Evolutionary conservation across 2,113 vertebrate genomes (phyloP).

Genomic region (Leptodactylus fuscus): DNA sequence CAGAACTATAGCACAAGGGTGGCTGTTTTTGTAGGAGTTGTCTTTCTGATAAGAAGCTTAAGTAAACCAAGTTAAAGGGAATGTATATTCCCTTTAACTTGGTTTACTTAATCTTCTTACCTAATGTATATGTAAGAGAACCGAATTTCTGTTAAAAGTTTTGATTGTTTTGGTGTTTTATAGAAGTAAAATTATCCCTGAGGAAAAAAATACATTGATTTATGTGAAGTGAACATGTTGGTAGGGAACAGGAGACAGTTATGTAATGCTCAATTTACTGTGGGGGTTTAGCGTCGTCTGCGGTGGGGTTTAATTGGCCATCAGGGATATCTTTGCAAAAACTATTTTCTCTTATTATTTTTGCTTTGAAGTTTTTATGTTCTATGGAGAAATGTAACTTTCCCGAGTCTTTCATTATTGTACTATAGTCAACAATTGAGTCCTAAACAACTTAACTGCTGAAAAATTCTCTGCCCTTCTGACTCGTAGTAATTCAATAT

Average conservation of each 20-base stretch:
- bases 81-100: background rate
- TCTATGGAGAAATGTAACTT: background rate
- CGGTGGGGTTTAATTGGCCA: constrained; percentile 47
- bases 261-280: constrained; percentile 29
- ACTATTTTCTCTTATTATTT: constrained; percentile 39
- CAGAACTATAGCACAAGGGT: too few relatives aligned
- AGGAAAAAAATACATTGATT: constrained; percentile 17
- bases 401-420: constrained; percentile 23
- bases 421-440: constrained; percentile 15
- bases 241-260: constrained; percentile 1
- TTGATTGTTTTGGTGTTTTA: background rate
- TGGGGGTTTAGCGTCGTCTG: constrained; percentile 19
- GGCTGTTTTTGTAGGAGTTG: too few relatives aligned
- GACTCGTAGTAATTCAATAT: background rate
- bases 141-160: background rate
- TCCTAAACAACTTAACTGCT: background rate
- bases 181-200: background rate
- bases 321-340: constrained; percentile 45
- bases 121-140: background rate
- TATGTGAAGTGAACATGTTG: constrained; percentile 20
- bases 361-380: constrained; percentile 31
- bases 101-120: background rate
- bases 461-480: background rate
- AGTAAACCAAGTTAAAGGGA: too few relatives aligned
- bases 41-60: too few relatives aligned